A percentile compares a stretch with the other conserved stretches of the same genome.
Conservation (phyloP, 2,797 vertebrate genomes). For the Sebastolobus alascanus region DNA sequence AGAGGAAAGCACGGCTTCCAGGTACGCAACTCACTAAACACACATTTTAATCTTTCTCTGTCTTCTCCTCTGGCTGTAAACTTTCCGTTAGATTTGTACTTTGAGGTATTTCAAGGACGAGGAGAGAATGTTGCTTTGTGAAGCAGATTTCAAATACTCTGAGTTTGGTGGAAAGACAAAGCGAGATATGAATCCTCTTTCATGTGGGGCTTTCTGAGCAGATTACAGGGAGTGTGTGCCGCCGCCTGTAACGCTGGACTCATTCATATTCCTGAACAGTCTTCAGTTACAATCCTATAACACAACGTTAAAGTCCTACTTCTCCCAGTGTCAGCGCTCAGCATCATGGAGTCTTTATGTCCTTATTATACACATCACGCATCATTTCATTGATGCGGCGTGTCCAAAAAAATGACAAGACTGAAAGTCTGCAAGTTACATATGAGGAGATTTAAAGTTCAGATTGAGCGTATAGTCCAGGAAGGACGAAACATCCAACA, state of each 20-base stretch:
- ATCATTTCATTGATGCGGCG: neutral
- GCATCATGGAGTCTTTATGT: neutral
- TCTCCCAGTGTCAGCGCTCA: neutral
- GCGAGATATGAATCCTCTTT: slow-evolving; percentile 42
- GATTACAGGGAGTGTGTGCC: slow-evolving; percentile 26
- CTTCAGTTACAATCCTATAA: neutral
- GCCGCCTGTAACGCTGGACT: neutral
- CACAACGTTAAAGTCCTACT: neutral
- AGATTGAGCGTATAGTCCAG: too few species aligned
- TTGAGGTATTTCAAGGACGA: slow-evolving; percentile 45
- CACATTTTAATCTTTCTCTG: neutral
- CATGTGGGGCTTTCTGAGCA: slow-evolving; percentile 31
- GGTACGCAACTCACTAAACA: slow-evolving; percentile 80
- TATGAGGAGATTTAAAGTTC: too few species aligned
- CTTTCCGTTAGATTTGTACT: slow-evolving; percentile 24
- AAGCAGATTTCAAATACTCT: slow-evolving; percentile 24
- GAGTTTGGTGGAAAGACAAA: slow-evolving; percentile 30
- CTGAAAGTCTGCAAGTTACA: too few species aligned
- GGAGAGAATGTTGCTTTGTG: neutral
- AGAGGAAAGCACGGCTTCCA: slow-evolving; percentile 98
- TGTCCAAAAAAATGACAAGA: too few species aligned
- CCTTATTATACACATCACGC: neutral
- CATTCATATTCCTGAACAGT: slow-evolving; percentile 21
- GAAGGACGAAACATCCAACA: too few species aligned
- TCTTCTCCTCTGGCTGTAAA: slow-evolving; percentile 1